Evolutionary conservation across 1,140 invertebrate species (phyloP), one percentile per base, ranked within the genome.

Genomic region (Pogonognathellus flavescens): DNA sequence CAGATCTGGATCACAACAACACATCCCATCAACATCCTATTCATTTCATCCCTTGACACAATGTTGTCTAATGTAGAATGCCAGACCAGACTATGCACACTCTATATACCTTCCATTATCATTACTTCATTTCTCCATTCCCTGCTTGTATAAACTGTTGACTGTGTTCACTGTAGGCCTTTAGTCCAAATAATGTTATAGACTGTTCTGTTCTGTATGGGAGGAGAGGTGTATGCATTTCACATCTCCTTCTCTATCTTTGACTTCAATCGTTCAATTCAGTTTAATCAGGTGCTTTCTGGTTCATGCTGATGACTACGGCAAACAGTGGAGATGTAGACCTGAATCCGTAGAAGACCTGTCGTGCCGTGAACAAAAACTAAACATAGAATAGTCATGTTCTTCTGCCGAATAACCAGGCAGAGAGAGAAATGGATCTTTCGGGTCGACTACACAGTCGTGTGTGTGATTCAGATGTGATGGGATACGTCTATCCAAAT

Each of bases 381-480:
- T 57, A 14, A 57, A n/a, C n/a, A 57, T 10, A 57, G 11, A 57
- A n/a, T 57, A 57, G 11, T 13, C n/a, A 57, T 57, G 53, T 57
- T 13, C n/a, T 76, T 76, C 11, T 25, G 25, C 31, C 25, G 66
- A 76, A n/a, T n/a, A n/a, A 76, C 70, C 22, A 49, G 31, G 31
- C 31, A 72, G 18, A 16, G 66, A 72, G 31, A n/a, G 25, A n/a
- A 76, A 76, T 76, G 31, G 70, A 76, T 16, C 41, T 31, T 72
- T 72, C n/a, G 41, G 31, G 31, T 49, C 70, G 70, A 76, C 49
- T 76, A 49, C 70, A 76, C 70, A 76, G 70, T 76, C 70, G 31
- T 76, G 31, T 76, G 70, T 41, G 31, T 41, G 31, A 3, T 1
- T 41, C 2, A 41, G 31, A n/a, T 41, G 31, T 41, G 31, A 41